Base-by-base conservation (phyloP, 2,888 invertebrate genomes). In the Epirrita christyi region DNA sequence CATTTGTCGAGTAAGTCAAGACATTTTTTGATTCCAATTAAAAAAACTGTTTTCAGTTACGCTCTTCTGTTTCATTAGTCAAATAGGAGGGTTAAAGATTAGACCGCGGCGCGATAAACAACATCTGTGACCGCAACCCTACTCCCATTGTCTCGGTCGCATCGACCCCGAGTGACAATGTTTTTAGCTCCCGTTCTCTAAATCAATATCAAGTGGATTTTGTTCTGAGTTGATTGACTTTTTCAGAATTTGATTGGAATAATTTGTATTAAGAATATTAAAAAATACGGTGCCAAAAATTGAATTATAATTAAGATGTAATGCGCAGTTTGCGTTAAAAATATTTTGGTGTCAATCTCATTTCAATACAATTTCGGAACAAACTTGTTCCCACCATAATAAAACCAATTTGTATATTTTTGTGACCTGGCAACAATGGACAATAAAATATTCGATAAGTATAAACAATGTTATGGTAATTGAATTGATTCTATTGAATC, bases 81-180 rank as follows among this genome's bases (percentile, higher is more conserved):
- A 63, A 65, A 68, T 59, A 64, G 71, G 72, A 76, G 78, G 76
- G 77, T 73, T 78, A 72, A 72, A 76, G 76, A 76, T 85, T 83
- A 81, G 78, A 75, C 67, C 73, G 74, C 74, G 70, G 67, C 71
- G 70, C 85, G 80, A 88, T 88, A 87, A 88, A 85, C 86, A 86
- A 85, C 90, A 90, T 90, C 89, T 89, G 88, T 77, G 88, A 78
- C 83, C 83, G 70, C 80, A 76, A 76, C 76, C 81, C 44, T 52
- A 78, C 71, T 67, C 64, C 64, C 65, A 78, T 80, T 83, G 81
- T 80, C 72, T 75, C 73, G 72, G 73, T 70, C 75, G 67, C 64
- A 49, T 21, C 70, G 73, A 78, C 81, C 81, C 70, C 68, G 59
- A 71, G 65, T 67, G 68, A 68, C 71, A 68, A 59, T 68, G 76